Percentiles rank a stretch among this genome's conserved stretches.
Conservation (phyloP, 2,888 invertebrate species). For the Meloe dianella region DNA sequence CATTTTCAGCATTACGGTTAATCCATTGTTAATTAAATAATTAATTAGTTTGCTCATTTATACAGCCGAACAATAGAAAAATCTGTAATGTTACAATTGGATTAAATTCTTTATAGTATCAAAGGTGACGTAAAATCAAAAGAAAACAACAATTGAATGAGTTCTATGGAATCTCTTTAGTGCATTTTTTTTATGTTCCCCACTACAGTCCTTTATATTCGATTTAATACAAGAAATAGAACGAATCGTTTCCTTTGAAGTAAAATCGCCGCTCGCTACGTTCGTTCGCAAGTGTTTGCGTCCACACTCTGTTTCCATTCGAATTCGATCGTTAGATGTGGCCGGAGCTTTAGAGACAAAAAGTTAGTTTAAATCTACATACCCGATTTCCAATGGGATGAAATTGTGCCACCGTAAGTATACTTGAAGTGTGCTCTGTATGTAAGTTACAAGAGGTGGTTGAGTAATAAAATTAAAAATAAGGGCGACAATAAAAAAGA, state of each 20-base stretch:
- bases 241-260: no score
- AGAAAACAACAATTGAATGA: background rate
- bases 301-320: no score
- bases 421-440: slow-evolving; percentile 15
- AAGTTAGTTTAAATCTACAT: slow-evolving; percentile 44
- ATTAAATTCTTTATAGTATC: background rate
- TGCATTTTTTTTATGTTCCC: no score
- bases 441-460: background rate
- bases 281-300: no score
- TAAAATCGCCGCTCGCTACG: no score
- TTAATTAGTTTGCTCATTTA: background rate
- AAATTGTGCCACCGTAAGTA: slow-evolving; percentile 50
- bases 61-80: background rate
- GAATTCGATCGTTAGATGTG: no score
- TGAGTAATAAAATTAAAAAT: slow-evolving; percentile 16
- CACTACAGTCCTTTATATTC: no score
- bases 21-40: slow-evolving; percentile 4
- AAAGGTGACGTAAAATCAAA: background rate
- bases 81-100: background rate
- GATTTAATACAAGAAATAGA: no score
- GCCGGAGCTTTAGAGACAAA: slow-evolving; percentile 12
- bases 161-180: no score
- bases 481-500: slow-evolving; percentile 49
- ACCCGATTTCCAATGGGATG: slow-evolving; percentile 46
- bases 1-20: slow-evolving; percentile 6